These are phyloP conservation scores for Toxonevra muliebris DNA, from an alignment of 2,888 invertebrate species.

Conservation along the genomic window DNA sequence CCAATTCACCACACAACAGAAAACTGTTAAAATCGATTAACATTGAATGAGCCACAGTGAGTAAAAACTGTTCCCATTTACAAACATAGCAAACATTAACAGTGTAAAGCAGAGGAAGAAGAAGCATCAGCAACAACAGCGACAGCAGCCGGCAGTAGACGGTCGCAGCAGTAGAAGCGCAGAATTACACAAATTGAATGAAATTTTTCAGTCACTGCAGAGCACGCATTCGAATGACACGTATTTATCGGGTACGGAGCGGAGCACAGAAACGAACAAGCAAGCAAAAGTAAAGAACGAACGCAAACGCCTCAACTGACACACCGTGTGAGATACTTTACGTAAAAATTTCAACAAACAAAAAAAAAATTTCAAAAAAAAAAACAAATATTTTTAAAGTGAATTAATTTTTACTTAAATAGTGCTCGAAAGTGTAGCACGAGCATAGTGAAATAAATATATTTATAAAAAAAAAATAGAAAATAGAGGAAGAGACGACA, in stretches of 20 bases:
- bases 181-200: slow-evolving; percentile 17
- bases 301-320: not conserved
- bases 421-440: too few species aligned
- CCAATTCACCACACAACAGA: not conserved
- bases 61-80: not conserved
- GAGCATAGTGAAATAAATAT: slow-evolving; percentile 4
- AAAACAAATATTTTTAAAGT: not conserved
- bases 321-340: not conserved
- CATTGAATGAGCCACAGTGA: not conserved
- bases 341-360: not conserved
- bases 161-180: not conserved
- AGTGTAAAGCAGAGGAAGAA: too few species aligned
- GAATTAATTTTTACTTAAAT: not conserved
- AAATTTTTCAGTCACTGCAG: slow-evolving; percentile 41
- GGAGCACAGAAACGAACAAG: slow-evolving; percentile 4
- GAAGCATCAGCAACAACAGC: not conserved
- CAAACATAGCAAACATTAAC: not conserved
- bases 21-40: not conserved
- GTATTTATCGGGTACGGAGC: slow-evolving; percentile 37
- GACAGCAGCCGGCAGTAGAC: not conserved
- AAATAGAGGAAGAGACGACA: not conserved
- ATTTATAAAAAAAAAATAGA: not conserved
- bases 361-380: not conserved
- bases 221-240: slow-evolving; percentile 45
- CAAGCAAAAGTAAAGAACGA: not conserved